Evolutionary conservation across 2,113 vertebrate species (phyloP).

Genomic region (Xenotilapia longispinis): DNA sequence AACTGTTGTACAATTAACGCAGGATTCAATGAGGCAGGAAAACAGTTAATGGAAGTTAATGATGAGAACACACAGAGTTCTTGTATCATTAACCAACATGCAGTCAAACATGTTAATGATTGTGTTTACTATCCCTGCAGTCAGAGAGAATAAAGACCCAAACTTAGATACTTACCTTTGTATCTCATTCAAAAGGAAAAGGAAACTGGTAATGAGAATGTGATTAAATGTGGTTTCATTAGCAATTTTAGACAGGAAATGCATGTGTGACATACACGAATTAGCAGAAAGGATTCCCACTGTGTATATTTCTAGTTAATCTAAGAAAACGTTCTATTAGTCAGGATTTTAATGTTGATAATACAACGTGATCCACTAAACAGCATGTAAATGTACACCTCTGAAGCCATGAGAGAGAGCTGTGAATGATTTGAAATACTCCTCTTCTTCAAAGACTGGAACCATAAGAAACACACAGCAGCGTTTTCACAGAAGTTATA

Average conservation of each 20-base stretch:
- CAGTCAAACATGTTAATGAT: slow-evolving; percentile 57
- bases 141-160: neutral
- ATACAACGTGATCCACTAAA: slow-evolving; percentile 1
- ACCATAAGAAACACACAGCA: slow-evolving; percentile 41
- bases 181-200: neutral
- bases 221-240: neutral
- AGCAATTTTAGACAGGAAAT: neutral
- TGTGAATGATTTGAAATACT: slow-evolving; percentile 34
- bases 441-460: slow-evolving; percentile 37
- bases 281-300: neutral
- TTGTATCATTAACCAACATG: slow-evolving; percentile 66
- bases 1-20: slow-evolving; percentile 47
- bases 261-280: neutral
- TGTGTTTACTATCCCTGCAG: slow-evolving; percentile 11
- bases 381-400: neutral
- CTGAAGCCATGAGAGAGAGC: slow-evolving; percentile 13
- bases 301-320: neutral
- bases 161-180: neutral
- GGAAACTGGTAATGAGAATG: neutral
- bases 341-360: neutral
- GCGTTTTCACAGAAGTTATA: slow-evolving; percentile 48
- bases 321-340: neutral
- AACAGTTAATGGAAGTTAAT: slow-evolving; percentile 67
- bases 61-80: slow-evolving; percentile 54
- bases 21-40: slow-evolving; percentile 55